Evolutionary conservation across 2,113 vertebrate species (phyloP).

Genomic region (Poeciliopsis prolifica): DNA sequence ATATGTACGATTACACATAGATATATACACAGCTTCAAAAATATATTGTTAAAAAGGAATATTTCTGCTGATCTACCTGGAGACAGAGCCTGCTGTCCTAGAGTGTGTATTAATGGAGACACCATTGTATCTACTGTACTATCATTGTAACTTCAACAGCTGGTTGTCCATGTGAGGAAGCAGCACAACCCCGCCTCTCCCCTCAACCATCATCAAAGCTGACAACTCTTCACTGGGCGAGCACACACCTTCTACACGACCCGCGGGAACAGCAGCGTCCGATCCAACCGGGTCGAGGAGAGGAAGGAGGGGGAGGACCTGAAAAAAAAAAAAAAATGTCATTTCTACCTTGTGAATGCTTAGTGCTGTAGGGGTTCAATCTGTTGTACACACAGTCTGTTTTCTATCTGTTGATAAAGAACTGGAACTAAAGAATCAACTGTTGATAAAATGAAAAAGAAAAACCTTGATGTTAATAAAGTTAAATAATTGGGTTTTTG

Average conservation of each 20-base stretch:
- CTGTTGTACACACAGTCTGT: conserved; percentile 98
- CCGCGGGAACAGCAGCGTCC: conserved; percentile 38
- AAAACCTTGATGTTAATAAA: conserved; percentile 98
- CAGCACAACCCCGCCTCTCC: conserved; percentile 77
- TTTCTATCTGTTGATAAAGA: conserved; percentile 99
- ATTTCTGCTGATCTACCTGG: conserved; percentile 87
- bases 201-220: conserved; percentile 65
- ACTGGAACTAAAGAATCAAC: conserved; percentile 79
- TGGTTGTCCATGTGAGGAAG: conserved; percentile 82
- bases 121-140: conserved; percentile 84
- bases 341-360: conserved; percentile 99
- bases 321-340: conserved; percentile 81
- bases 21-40: conserved; percentile 85
- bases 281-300: conserved; percentile 7
- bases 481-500: conserved; percentile 98
- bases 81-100: conserved; percentile 90
- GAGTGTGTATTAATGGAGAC: conserved; percentile 84
- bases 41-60: conserved; percentile 82
- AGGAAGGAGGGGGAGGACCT: conserved; percentile 44
- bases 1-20: conserved; percentile 82
- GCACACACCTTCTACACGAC: conserved; percentile 60
- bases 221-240: conserved; percentile 79
- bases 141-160: conserved; percentile 85
- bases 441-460: conserved; percentile 67
- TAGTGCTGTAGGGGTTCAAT: conserved; percentile 97